These are phyloP conservation scores for Scolopax rusticola DNA, from an alignment of 2,797 vertebrate genomes.

Conservation along the genomic window DNA sequence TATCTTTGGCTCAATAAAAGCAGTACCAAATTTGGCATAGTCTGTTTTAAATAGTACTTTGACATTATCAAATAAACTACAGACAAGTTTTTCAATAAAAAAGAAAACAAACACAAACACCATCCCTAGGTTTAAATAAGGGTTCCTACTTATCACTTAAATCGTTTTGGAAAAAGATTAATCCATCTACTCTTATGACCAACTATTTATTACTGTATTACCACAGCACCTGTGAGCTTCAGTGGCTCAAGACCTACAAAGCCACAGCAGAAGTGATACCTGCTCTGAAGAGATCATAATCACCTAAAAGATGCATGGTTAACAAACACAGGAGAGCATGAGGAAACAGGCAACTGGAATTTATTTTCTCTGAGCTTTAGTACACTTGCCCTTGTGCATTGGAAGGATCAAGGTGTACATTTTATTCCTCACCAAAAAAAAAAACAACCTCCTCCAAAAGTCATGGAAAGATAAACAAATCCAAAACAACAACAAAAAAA, in stretches of 20 bases:
- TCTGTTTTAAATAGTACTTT: background rate
- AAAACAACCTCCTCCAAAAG: background rate
- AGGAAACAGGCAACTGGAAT: background rate
- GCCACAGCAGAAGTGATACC: background rate
- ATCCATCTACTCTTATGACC: background rate
- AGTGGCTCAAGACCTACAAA: background rate
- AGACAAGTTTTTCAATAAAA: background rate
- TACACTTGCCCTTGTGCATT: background rate
- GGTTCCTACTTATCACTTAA: background rate
- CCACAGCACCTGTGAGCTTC: background rate
- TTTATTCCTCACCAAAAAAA: background rate
- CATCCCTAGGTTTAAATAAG: background rate
- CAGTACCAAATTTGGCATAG: background rate
- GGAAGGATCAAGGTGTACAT: background rate
- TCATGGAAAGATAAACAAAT: background rate
- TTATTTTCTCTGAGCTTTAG: background rate
- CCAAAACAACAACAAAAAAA: background rate
- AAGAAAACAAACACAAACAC: background rate
- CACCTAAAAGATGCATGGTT: background rate
- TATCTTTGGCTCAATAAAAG: background rate
- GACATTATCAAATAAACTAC: background rate
- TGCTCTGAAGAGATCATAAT: background rate
- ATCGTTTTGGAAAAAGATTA: background rate
- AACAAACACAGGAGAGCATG: background rate
- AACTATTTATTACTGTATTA: background rate